Percentiles rank a stretch among this genome's conserved stretches.
Conservation (phyloP, 2,888 invertebrate genomes). For the Bombylius discolor region DNA sequence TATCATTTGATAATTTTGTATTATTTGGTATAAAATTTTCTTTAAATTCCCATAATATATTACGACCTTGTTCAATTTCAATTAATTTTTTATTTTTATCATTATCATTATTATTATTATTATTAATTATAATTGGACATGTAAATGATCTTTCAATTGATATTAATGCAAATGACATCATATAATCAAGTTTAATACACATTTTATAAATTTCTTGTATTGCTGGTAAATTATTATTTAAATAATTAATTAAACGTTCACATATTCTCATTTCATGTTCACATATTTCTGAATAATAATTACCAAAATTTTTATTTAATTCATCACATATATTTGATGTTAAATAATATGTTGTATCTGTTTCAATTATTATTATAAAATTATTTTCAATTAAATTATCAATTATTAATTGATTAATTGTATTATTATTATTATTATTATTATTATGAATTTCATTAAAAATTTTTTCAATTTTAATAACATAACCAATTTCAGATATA, state of each 20-base stretch:
- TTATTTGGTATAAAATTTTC: constrained; percentile 12
- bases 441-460: no score
- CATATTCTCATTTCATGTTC: constrained; percentile 70
- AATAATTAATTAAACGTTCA: constrained; percentile 48
- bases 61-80: constrained; percentile 26
- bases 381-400: no score
- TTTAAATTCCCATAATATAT: constrained; percentile 12
- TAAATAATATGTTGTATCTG: constrained; percentile 29
- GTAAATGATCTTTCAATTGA: constrained; percentile 29
- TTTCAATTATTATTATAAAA: not conserved
- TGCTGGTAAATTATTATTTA: constrained; percentile 46
- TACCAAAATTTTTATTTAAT: constrained; percentile 62
- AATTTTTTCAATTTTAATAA: constrained; percentile 6
- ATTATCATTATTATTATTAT: constrained; percentile 14
- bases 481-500: constrained; percentile 16
- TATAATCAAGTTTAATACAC: constrained; percentile 30
- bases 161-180: constrained; percentile 33
- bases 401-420: constrained; percentile 18
- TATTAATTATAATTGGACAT: constrained; percentile 28
- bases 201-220: constrained; percentile 49
- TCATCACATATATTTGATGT: constrained; percentile 41
- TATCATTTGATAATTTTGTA: constrained; percentile 9
- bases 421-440: constrained; percentile 6
- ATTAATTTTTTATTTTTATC: constrained; percentile 13
- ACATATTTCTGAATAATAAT: constrained; percentile 64